A percentile compares a stretch with the other conserved stretches of the same genome.
phyloP scores from a whole-genome alignment of 37 sponge, comb jelly and placozoan genomes.

The Beroe forskalii region DNA sequence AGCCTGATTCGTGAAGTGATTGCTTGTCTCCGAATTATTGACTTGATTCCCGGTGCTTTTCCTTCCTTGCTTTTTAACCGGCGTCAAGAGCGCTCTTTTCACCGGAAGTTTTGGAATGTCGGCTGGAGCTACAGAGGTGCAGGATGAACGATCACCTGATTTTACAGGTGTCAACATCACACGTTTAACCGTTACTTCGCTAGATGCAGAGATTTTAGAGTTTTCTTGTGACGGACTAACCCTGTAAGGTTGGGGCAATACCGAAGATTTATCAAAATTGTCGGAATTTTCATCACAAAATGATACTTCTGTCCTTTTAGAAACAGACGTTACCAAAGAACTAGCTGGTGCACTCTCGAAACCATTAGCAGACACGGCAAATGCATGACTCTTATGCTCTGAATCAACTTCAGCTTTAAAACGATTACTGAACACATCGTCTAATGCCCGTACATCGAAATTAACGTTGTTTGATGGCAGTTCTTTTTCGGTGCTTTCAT shows the following conservation, averaged over 20 bases:
- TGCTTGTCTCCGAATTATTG: no score
- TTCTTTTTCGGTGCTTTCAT: no score
- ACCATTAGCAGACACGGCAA: no score
- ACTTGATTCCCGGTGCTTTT: no score
- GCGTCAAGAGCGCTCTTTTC: no score
- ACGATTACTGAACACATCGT: not conserved
- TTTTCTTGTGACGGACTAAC: not conserved
- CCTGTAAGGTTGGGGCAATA: not conserved
- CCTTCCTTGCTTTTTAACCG: no score
- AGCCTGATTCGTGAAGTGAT: no score
- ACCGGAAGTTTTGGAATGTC: no score
- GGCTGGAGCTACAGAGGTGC: no score
- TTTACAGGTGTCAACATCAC: not conserved
- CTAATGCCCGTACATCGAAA: not conserved
- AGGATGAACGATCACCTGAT: not conserved
- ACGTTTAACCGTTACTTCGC: not conserved
- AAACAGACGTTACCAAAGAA: not conserved
- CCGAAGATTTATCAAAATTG: not conserved
- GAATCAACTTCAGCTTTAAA: not conserved
- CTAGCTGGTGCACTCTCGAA: no score
- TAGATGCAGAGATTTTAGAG: not conserved
- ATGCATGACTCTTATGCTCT: not conserved
- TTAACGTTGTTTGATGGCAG: not conserved
- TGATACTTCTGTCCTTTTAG: no score
- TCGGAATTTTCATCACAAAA: no score